phyloP scores from a whole-genome alignment of 2,113 vertebrate genomes.

The Oophaga pumilio region DNA sequence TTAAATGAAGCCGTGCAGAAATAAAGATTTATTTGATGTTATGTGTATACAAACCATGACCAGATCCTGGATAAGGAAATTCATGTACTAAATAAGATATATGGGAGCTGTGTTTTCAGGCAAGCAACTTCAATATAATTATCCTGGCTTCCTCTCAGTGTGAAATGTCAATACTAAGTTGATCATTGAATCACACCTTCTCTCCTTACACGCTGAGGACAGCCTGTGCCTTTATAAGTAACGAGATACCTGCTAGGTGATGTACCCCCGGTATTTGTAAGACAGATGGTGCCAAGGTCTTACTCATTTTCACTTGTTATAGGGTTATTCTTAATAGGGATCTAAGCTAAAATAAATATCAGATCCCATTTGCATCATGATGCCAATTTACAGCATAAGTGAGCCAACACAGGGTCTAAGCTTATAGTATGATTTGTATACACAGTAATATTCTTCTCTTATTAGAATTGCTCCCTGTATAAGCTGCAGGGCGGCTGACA shows the following conservation, averaged over 20 bases:
- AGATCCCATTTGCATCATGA: background rate
- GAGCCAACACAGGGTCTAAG: background rate
- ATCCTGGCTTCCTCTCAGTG: conserved; percentile 17
- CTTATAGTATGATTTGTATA: background rate
- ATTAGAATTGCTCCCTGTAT: background rate
- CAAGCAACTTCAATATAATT: conserved; percentile 23
- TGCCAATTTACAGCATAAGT: background rate
- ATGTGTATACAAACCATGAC: background rate
- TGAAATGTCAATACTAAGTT: conserved; percentile 34
- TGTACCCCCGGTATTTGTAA: background rate
- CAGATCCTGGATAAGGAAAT: background rate
- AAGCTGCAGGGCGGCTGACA: background rate
- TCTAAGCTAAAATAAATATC: background rate
- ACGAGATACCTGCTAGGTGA: conserved; percentile 37
- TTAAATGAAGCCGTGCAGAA: conserved; percentile 47
- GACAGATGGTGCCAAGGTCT: conserved; percentile 31
- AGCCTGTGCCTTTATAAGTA: conserved; percentile 27
- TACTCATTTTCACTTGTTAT: conserved; percentile 13
- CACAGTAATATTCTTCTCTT: background rate
- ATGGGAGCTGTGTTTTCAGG: background rate
- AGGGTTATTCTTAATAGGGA: background rate
- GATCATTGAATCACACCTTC: conserved; percentile 39
- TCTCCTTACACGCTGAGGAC: conserved; percentile 28
- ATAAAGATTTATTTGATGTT: conserved; percentile 42
- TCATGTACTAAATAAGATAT: background rate